Conservation (phyloP, 2,113 vertebrate genomes). For the Cichladusa arquata region DNA sequence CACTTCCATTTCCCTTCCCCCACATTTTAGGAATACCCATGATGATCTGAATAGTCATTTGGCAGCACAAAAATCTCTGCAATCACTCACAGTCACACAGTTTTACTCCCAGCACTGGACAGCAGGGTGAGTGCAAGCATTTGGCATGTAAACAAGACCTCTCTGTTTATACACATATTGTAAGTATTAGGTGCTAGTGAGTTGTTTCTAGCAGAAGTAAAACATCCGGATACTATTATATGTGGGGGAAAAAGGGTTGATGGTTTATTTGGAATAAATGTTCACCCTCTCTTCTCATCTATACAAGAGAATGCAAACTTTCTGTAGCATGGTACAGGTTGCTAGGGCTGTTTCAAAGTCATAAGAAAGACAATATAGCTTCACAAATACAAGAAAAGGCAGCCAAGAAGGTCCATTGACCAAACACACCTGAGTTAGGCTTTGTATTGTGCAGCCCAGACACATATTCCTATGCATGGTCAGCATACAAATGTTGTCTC, state of each 20-base stretch:
- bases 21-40: not conserved
- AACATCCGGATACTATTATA: conserved; percentile 48
- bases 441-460: not conserved
- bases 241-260: not conserved
- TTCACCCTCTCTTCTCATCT: not conserved
- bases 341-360: not conserved
- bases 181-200: conserved; percentile 60
- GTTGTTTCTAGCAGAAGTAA: conserved; percentile 23
- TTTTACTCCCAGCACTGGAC: not conserved
- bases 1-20: not conserved
- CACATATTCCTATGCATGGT: not conserved
- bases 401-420: not conserved
- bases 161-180: conserved; percentile 65
- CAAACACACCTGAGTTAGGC: not conserved
- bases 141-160: conserved; percentile 61
- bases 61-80: not conserved
- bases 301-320: not conserved
- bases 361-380: not conserved
- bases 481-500: not conserved
- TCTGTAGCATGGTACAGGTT: not conserved
- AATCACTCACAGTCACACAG: conserved; percentile 20
- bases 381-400: not conserved
- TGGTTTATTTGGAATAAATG: not conserved
- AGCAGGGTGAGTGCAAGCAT: conserved; percentile 32
- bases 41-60: not conserved